Evolutionary conservation across 2,888 invertebrate species (phyloP), one percentile per base, ranked within the genome.

Genomic region (Rhagophthalmus giganteus): DNA sequence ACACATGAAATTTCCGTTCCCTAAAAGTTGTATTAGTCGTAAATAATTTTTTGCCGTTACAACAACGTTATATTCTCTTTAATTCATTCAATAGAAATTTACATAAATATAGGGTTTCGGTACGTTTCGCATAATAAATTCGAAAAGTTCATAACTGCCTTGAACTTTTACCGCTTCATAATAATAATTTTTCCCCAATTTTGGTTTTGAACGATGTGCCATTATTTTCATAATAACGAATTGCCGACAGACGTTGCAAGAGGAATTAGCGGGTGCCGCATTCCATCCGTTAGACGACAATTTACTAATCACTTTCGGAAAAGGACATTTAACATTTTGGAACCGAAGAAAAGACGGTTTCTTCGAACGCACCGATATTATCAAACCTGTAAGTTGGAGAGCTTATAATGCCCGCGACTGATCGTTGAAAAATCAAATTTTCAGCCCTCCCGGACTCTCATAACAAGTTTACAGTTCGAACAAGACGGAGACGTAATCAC

Each of bases 261-360:
- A 94, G 72, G 89, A 91, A 63, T 76, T 95, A 30, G 88, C 88
- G 0, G 92, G 93, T 0, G 92, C 92, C 0, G 87, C 88, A 0
- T 95, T 95, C 74, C 94, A 94, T 73, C 94, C 94, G 0, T 78
- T 90, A 16, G 94, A 94, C 68, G 93, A 94, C 69, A 93, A 92
- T 73, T 80, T 94, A 13, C 82, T 94, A 53, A 90, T 95, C 58
- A 94, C 94, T 0, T 92, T 91, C 67, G 95, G 95, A 1, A 88
- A 90, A 61, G 92, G 92, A 0, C 94, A 94, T 70, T 75, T 95
- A 56, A 90, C 93, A 0, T 94, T 94, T 74, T 95, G 94, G 94
- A 93, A 91, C 65, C 80, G 93, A 47, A 80, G 91, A 54, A 92
- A 92, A 76, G 93, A 93, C 70, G 92, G 92, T 27, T 94, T 89